Percentiles rank a stretch among this genome's conserved stretches.
Conservation (phyloP, 2,113 vertebrate genomes). For the Lathamus discolor region DNA sequence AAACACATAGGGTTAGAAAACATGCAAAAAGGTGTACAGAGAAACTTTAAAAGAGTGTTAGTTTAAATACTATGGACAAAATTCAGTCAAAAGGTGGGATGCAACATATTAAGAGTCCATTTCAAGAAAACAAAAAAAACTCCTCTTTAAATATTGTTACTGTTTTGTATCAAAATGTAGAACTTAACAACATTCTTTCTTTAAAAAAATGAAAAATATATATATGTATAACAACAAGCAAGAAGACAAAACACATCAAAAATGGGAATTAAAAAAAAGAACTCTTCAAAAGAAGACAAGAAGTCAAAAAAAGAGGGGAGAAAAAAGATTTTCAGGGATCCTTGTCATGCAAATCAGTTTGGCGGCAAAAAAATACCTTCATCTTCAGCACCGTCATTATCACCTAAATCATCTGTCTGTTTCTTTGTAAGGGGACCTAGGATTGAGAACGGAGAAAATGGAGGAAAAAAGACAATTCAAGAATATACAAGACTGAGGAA, state of each 20-base stretch:
- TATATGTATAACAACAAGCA: conserved; percentile 90
- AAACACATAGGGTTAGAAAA: conserved; percentile 82
- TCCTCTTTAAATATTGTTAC: conserved; percentile 77
- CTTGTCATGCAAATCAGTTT: conserved; percentile 99
- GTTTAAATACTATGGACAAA: conserved; percentile 83
- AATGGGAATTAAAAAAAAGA: conserved; percentile 88
- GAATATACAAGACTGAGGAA: conserved; percentile 92
- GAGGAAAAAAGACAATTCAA: conserved; percentile 97
- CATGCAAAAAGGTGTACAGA: conserved; percentile 91
- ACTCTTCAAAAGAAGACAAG: conserved; percentile 96
- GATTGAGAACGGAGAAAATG: conserved; percentile 98
- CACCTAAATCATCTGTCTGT: conserved; percentile 99
- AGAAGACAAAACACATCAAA: conserved; percentile 99
- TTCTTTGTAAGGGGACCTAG: conserved; percentile 99
- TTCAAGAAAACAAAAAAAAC: conserved; percentile 80
- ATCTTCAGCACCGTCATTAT: conserved; percentile 99
- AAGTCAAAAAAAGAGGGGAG: conserved; percentile 96
- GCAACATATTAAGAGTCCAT: conserved; percentile 90
- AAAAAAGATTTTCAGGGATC: conserved; percentile 87
- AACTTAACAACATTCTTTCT: conserved; percentile 80
- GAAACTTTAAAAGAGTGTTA: conserved; percentile 84
- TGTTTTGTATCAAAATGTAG: conserved; percentile 77
- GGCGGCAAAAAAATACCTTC: conserved; percentile 97
- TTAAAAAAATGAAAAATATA: conserved; percentile 78
- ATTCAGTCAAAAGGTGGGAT: conserved; percentile 88